Percentiles rank a stretch among this genome's conserved stretches.
Conservation (phyloP, 2,888 invertebrate genomes). For the Eumacrocentrus americanus region DNA sequence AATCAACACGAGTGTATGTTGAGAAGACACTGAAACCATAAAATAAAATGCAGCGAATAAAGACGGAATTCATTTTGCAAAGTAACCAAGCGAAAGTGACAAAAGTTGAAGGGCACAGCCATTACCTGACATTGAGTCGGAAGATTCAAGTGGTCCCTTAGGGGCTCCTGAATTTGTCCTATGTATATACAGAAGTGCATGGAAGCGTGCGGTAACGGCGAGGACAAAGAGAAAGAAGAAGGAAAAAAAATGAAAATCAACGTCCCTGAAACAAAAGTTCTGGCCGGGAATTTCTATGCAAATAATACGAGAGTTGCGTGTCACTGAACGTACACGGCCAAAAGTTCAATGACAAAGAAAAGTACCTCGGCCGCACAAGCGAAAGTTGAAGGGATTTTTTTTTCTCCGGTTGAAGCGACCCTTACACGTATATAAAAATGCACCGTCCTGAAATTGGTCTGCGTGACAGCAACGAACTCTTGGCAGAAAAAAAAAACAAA, state of each 20-base stretch:
- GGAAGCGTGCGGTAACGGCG: not conserved
- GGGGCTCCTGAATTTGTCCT: not conserved
- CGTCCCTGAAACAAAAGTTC: conserved; percentile 9
- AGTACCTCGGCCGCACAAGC: conserved; percentile 1
- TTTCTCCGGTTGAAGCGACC: not conserved
- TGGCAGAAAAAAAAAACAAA: not conserved
- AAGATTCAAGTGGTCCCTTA: not conserved
- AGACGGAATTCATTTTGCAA: not conserved
- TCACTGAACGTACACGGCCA: conserved; percentile 9
- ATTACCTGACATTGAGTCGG: not conserved
- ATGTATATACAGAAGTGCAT: not conserved
- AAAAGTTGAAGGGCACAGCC: not conserved
- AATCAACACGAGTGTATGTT: no score
- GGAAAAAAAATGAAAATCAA: conserved; percentile 6
- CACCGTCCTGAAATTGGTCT: not conserved
- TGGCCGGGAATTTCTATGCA: conserved; percentile 15
- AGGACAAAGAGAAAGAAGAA: not conserved
- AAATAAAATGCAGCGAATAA: no score
- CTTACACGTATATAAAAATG: not conserved
- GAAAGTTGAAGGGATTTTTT: not conserved
- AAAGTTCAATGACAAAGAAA: conserved; percentile 12
- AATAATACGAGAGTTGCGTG: conserved; percentile 9
- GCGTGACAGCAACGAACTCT: not conserved
- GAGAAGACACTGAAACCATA: no score
- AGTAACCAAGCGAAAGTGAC: not conserved